Evolutionary conservation across 2,797 vertebrate species (phyloP).

Genomic region (Centropyge bicolor): DNA sequence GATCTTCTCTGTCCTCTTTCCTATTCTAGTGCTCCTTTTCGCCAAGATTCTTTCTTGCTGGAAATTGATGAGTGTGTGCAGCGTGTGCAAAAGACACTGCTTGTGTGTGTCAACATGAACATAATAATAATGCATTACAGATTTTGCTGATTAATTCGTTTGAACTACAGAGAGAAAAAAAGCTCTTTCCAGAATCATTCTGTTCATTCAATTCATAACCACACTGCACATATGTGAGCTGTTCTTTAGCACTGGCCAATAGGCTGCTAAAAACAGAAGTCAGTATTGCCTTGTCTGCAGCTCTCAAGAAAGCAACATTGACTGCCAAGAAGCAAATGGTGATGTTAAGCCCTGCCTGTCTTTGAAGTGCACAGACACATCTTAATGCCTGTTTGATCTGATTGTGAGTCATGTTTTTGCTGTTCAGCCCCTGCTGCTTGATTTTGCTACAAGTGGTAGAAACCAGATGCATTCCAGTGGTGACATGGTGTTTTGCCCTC

Average conservation of each 20-base stretch:
- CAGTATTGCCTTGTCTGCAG: neutral
- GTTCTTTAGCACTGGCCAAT: neutral
- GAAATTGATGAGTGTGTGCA: neutral
- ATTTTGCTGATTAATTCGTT: conserved; percentile 1
- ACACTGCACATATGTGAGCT: neutral
- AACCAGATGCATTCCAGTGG: conserved; percentile 53
- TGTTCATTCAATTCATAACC: neutral
- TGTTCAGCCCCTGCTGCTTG: conserved; percentile 14
- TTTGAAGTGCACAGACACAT: neutral
- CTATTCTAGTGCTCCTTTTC: neutral
- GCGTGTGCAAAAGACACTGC: neutral
- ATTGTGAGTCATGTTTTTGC: conserved; percentile 27
- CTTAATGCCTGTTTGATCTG: conserved; percentile 13
- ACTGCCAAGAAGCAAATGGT: conserved; percentile 18
- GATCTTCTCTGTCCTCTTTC: neutral
- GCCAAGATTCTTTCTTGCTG: neutral
- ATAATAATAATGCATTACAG: neutral
- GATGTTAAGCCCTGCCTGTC: neutral
- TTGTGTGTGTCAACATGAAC: neutral
- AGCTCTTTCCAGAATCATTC: neutral
- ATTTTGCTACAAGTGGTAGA: conserved; percentile 25
- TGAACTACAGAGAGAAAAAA: conserved; percentile 4
- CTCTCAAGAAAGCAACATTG: neutral
- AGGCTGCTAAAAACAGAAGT: neutral
- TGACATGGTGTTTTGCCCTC: conserved; percentile 39